Evolutionary conservation across 2,888 invertebrate species (phyloP), one percentile per base, ranked within the genome.

Genomic region (Prionchulus punctatus): DNA sequence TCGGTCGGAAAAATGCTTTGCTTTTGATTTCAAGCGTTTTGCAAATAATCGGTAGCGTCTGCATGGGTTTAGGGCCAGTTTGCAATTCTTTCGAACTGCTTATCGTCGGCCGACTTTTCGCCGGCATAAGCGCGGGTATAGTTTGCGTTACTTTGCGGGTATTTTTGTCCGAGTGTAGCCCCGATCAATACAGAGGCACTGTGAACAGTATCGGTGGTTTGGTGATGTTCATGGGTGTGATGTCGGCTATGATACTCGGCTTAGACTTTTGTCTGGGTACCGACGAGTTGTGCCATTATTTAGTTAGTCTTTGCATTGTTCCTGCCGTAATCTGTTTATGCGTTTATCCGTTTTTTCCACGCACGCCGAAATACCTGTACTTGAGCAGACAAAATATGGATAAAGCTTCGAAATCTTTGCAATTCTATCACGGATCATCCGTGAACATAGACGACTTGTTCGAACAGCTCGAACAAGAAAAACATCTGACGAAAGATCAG

Each of bases 281-380:
- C 3, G 31, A 3, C 23, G 2, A 3, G 4, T 7, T 31, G 3
- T 21, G 31, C 25, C 31, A 12, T 45, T 4, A 7, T 21, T 42
- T 53, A 27, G 3, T 53, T n/a, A 23, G 43, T 27, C 3, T 53
- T 4, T 12, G 21, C 7, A 2, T 42, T 12, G 3, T 21, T 42
- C 42, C 42, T 3, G 53, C 53, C 4, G 18, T 53, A 12, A 3
- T 53, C 21, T 7, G 21, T n/a, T 21, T 53, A 7, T 2, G 21
- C 7, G 7, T 36, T 4, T n/a, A 4, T 7, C 43, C 21, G 4
- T 42, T 4, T 21, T 31, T 42, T 7, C 53, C 53, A 3, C 36
- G n/a, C 4, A 53, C 53, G 21, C 53, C 53, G 23, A 53, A 53
- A 36, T 36, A 7, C 36, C 36, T 53, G 2, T 42, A n/a, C 25